Conservation (phyloP, 2,797 vertebrate species). For the Anguilla megastoma region DNA sequence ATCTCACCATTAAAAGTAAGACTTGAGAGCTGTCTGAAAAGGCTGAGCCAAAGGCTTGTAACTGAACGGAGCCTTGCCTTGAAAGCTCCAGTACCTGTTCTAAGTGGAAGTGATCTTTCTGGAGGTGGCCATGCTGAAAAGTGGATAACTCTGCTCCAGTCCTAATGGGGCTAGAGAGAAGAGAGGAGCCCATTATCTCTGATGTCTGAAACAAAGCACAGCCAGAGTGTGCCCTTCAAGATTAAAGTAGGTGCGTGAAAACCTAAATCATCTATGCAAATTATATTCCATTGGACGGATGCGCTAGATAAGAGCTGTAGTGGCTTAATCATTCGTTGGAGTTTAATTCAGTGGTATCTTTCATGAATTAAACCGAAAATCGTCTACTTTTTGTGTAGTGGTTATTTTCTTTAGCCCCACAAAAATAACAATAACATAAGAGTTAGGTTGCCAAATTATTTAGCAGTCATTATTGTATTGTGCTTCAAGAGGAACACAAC, state of each 20-base stretch:
- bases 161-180: background rate
- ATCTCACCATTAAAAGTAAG: background rate
- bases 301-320: background rate
- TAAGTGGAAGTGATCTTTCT: background rate
- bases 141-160: background rate
- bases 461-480: background rate
- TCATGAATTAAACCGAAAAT: background rate
- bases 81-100: background rate
- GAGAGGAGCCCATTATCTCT: background rate
- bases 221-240: background rate
- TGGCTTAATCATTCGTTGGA: background rate
- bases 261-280: slow-evolving; percentile 22
- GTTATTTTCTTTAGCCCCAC: background rate
- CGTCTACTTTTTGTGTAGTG: background rate
- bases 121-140: slow-evolving; percentile 15
- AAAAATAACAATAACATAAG: background rate
- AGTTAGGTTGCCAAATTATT: background rate
- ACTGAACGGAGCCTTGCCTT: background rate
- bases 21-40: background rate
- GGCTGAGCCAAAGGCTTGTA: background rate
- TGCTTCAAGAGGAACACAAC: slow-evolving; percentile 4
- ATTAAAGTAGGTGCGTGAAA: slow-evolving; percentile 18
- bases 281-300: slow-evolving; percentile 11
- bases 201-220: background rate
- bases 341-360: slow-evolving; percentile 4